Evolutionary conservation across 2,888 invertebrate species (phyloP), one percentile per base, ranked within the genome.

Genomic region (Melieria picta): DNA sequence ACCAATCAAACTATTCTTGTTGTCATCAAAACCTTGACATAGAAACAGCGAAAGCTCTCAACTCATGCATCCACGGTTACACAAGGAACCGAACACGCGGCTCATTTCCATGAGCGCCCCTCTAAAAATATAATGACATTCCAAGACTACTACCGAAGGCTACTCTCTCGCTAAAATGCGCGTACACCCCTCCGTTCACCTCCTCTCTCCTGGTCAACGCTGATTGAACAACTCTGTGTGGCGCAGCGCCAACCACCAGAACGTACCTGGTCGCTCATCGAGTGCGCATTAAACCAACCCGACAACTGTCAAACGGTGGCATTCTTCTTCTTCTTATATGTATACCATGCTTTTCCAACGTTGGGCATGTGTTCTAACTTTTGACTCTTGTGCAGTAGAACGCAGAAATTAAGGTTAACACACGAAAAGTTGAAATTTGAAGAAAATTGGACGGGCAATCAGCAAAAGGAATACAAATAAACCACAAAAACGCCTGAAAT

Each of bases 361-460:
- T 78, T 77, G 76, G 79, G 78, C 79, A 79, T 79, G 78, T 79
- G 77, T 77, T 79, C 75, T 76, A 76, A 75, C 71, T 75, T 74
- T 76, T 76, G 71, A 74, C 74, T 75, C 63, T 77, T 75, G 77
- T 78, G 78, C 76, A 77, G 76, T 73, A 78, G 77, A 77, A 76
- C 72, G 80, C 81, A 81, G 82, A 84, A 83, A 83, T 81, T 84
- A 84, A 84, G 84, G 83, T 84, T 83, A 80, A 79, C 72, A 72
- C 72, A 69, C 72, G 72, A 75, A 72, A 65, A 63, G 74, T 76
- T 76, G 69, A 72, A 75, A 75, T 73, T 71, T 72, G 60, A 74
- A 74, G 74, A 68, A 72, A 74, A 75, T 76, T 77, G 72, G 74
- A 65, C 69, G 74, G 71, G 71, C 74, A 76, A 76, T 50, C 69